Evolutionary conservation across 1,140 invertebrate species (phyloP).

Genomic region (Drosophila santomea): DNA sequence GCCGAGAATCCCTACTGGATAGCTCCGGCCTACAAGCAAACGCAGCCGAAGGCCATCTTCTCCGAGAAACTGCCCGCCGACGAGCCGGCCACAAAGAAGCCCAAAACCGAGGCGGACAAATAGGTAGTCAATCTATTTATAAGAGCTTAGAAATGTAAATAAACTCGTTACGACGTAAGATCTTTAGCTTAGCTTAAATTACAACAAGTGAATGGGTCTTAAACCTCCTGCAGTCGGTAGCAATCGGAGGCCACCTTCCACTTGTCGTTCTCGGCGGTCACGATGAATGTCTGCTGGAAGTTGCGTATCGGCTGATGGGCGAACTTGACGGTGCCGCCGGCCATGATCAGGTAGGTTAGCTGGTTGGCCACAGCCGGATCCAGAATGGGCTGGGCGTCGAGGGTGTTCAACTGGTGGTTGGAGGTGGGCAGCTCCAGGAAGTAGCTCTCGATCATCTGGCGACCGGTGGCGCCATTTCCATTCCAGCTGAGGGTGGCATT

Average conservation of each 20-base stretch:
- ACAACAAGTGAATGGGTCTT: neutral
- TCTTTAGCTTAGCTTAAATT: conserved; percentile 15
- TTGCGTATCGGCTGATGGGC: conserved; percentile 86
- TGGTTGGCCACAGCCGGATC: conserved; percentile 89
- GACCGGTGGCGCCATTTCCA: conserved; percentile 91
- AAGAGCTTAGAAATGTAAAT: conserved; percentile 36
- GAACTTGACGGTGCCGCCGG: conserved; percentile 90
- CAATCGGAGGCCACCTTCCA: conserved; percentile 95
- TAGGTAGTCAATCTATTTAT: conserved; percentile 10
- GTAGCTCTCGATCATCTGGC: conserved; percentile 92
- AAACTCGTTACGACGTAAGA: conserved; percentile 19
- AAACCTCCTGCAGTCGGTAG: conserved; percentile 89
- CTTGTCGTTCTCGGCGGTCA: conserved; percentile 92
- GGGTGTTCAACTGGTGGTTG: conserved; percentile 88
- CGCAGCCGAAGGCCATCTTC: conserved; percentile 93
- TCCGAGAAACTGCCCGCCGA: conserved; percentile 61
- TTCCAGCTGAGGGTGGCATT: conserved; percentile 93
- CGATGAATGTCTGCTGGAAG: conserved; percentile 93
- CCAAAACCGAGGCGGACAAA: conserved; percentile 50
- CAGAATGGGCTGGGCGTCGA: conserved; percentile 92
- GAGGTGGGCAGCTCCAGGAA: conserved; percentile 90
- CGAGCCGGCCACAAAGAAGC: conserved; percentile 53
- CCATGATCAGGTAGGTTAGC: conserved; percentile 90
- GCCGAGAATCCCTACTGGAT: conserved; percentile 99
- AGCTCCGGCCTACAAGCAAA: conserved; percentile 94